Evolutionary conservation across 2,888 invertebrate species (phyloP), one percentile per base, ranked within the genome.

Genomic region (Sarcophaga subvicina): DNA sequence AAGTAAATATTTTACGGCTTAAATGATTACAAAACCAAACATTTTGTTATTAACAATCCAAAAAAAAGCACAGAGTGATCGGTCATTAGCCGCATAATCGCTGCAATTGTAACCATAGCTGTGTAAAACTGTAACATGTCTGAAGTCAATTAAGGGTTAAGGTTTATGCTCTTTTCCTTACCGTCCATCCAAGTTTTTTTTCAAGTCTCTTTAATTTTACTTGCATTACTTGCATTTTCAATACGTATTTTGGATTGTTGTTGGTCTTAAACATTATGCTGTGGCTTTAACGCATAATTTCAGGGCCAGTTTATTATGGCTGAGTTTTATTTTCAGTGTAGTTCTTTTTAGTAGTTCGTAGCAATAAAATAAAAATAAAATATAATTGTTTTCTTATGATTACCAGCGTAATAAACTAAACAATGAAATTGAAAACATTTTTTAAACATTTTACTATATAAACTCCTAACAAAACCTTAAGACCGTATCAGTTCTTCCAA

Each of bases 401-500:
- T 59, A 59, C 59, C 2, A 59, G 6, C 14, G 17, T 63, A 64
- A 72, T 60, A n/a, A 17, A 66, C 37, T 37, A 37, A 2, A 37
- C 37, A 37, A 37, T 0, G 8, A 37, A 8, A 54, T 17, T 17
- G 17, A 54, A 54, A 54, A 12, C 4, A 54, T 3, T 14, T 12
- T 54, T 12, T 4, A 17, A 14, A 14, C 54, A 1, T 54, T 66
- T 73, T 59, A 54, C 59, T 37, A 81, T 81, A 75, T 22, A 62
- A 37, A 81, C 47, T 75, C 60, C 69, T 66, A 63, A 37, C 11
- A 54, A 17, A 78, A 69, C 54, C 17, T 76, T 83, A 88, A 79
- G 81, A 87, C n/a, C 62, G 79, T 89, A 89, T 89, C 88, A 89
- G 89, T 89, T 88, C 70, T 83, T 77, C 76, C 75, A 76, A 72